Percentiles rank a stretch among this genome's conserved stretches.
Conservation (phyloP, 2,888 invertebrate genomes). For the Nomada fabriciana region DNA sequence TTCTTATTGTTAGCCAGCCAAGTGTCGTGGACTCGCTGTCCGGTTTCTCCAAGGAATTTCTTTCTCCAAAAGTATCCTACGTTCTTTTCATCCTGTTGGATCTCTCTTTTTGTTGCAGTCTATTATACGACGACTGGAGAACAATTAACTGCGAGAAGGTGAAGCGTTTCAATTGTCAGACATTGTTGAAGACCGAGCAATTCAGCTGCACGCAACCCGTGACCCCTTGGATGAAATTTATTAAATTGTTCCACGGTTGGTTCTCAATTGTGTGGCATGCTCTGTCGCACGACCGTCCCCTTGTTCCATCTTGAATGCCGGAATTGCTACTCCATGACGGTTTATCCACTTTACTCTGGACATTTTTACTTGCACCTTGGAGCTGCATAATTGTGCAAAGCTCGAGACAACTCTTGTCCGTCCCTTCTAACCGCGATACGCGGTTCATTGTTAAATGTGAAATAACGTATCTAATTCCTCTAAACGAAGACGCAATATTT, state of each 20-base stretch:
- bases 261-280: not conserved
- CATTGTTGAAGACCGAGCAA: not conserved
- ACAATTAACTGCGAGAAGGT: no score
- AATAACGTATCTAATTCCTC: no score
- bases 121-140: not conserved
- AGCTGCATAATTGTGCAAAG: not conserved
- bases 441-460: no score
- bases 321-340: not conserved
- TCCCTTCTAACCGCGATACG: no score
- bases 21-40: no score
- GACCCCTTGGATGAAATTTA: slow-evolving; percentile 16
- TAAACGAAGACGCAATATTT: no score
- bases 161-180: slow-evolving; percentile 14
- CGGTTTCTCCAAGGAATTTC: slow-evolving; percentile 7
- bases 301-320: not conserved
- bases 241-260: slow-evolving; percentile 19
- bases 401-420: not conserved
- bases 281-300: not conserved
- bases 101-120: not conserved
- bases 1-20: not conserved
- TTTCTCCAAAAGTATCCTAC: not conserved
- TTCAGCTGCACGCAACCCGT: slow-evolving; percentile 20
- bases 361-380: no score
- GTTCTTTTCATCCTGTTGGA: not conserved
- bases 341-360: not conserved